Evolutionary conservation across 2,797 vertebrate genomes (phyloP), one percentile per base, ranked within the genome.

Genomic region (Perodicticus potto): DNA sequence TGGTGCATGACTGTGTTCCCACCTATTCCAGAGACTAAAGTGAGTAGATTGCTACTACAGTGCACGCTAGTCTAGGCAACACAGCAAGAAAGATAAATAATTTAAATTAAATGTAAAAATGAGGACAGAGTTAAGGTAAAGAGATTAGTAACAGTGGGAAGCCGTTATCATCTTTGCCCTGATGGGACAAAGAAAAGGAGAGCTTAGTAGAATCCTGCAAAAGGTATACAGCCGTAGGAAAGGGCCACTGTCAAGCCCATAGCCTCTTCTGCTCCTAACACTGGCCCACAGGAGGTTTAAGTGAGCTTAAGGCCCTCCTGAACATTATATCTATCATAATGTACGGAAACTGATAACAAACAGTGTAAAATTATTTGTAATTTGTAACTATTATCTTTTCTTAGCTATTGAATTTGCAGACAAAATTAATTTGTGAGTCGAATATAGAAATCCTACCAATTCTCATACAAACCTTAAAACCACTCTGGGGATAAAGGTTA

Each of bases 381-480:
- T 67, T 67, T 92, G 57, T 93, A 92, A 86, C 84, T 85, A 14
- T 40, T 53, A 72, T 85, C 19, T 84, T 88, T 92, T 55, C 70
- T 82, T 82, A 95, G 61, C 37, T 82, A 93, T n/a, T 77, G 22
- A 82, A 77, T 92, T 53, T 86, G 22, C 37, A 89, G 34, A 65
- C 27, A 87, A 57, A 81, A 94, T 27, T 57, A 74, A 73, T 83
- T 40, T 91, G 57, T 81, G 23, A 90, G 45, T 27, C 37, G 34
- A 93, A 96, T 61, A 76, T 1, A 77, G 69, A 73, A 94, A 86
- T 3, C 8, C 45, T 85, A 45, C 40, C 40, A 83, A 86, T 67
- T 91, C 70, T 90, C n/a, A 82, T n/a, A 80, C 34, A 88, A 84
- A 91, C 29, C 40, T 89, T 82, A 55, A 94, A 89, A 74, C n/a